phyloP scores from a whole-genome alignment of 2,888 invertebrate genomes.

The Eristalis tenax region DNA sequence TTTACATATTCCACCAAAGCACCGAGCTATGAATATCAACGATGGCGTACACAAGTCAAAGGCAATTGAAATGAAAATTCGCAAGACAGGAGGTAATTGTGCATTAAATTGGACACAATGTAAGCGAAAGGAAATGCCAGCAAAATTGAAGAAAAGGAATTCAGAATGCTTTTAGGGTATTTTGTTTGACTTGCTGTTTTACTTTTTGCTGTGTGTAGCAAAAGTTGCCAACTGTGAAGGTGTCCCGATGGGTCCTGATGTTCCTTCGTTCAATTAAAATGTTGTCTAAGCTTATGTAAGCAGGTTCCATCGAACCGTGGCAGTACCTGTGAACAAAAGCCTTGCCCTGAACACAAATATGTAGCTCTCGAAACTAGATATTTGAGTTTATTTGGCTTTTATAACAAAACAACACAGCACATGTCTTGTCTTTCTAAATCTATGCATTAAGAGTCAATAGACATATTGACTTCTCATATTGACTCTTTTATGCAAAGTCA shows the following conservation, averaged over 20 bases:
- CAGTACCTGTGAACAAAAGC: background rate
- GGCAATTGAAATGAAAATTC: constrained; percentile 65
- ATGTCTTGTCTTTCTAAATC: background rate
- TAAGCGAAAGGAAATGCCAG: constrained; percentile 27
- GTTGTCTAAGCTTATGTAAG: background rate
- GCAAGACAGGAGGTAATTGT: constrained; percentile 63
- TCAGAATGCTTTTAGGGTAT: constrained; percentile 12
- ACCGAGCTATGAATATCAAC: constrained; percentile 56
- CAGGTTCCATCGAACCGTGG: background rate
- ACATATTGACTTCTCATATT: too few relatives aligned
- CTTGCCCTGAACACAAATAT: background rate
- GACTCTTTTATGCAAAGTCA: too few relatives aligned
- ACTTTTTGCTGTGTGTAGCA: background rate
- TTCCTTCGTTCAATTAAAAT: background rate
- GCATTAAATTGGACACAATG: constrained; percentile 66
- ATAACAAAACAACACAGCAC: background rate
- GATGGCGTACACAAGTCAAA: constrained; percentile 38
- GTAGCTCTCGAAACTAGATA: background rate
- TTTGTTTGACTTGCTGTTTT: constrained; percentile 3
- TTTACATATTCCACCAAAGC: constrained; percentile 50
- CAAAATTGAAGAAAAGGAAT: constrained; percentile 35
- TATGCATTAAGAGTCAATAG: background rate
- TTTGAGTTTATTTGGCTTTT: background rate
- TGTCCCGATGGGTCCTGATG: background rate
- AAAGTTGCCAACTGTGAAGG: background rate